A percentile compares a stretch with the other conserved stretches of the same genome.
phyloP scores from a whole-genome alignment of 2,113 vertebrate genomes.

The Carettochelys insculpta region DNA sequence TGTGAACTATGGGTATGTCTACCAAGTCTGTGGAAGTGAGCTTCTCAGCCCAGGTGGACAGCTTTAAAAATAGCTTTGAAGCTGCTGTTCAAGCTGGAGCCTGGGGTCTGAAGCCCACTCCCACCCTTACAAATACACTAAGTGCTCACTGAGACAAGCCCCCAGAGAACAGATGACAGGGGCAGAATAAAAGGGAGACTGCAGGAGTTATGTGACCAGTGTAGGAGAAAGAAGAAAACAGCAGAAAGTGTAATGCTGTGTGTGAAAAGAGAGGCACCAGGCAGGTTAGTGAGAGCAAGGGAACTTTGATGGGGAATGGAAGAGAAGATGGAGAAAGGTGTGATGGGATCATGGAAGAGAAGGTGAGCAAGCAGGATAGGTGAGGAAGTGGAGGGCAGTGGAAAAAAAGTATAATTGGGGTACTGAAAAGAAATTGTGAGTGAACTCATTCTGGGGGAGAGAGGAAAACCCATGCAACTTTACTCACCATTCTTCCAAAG shows the following conservation, averaged over 20 bases:
- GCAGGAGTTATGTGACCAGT: background rate
- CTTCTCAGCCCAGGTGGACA: background rate
- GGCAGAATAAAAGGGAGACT: background rate
- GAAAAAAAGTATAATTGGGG: background rate
- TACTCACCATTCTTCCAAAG: background rate
- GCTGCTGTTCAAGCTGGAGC: background rate
- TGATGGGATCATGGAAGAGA: background rate
- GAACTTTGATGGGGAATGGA: background rate
- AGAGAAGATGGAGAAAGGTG: background rate
- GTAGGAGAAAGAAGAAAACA: background rate
- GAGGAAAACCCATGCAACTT: background rate
- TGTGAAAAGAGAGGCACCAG: background rate
- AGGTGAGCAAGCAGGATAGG: no score
- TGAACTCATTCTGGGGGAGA: background rate
- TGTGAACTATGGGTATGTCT: background rate
- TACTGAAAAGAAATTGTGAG: background rate
- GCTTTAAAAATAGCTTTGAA: background rate
- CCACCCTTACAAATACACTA: background rate
- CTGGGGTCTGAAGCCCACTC: background rate
- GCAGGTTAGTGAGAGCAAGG: background rate
- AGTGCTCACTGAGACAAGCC: background rate
- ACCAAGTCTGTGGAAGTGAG: background rate
- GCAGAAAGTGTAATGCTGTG: background rate
- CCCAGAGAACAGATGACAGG: background rate
- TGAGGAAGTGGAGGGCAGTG: background rate